A percentile compares a stretch with the other conserved stretches of the same genome.
phyloP scores from a whole-genome alignment of 2,113 vertebrate species.

The Apodemus speciosus region DNA sequence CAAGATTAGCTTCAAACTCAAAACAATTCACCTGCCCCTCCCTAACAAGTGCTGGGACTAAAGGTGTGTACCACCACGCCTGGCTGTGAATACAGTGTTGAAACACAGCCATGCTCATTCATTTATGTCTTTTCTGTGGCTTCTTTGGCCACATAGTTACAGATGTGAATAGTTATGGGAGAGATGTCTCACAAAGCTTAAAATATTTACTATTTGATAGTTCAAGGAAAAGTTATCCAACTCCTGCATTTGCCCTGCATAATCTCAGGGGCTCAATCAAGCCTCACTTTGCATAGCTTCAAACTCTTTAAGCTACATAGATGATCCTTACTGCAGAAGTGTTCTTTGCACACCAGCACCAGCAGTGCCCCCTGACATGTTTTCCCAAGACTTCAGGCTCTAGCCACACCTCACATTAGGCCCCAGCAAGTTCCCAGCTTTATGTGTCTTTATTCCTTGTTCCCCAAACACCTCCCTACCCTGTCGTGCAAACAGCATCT shows the following conservation, averaged over 20 bases:
- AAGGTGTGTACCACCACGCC: background rate
- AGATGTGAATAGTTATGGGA: background rate
- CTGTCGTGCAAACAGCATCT: conserved; percentile 23
- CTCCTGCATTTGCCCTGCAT: background rate
- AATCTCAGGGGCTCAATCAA: background rate
- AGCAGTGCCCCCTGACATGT: background rate
- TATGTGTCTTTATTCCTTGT: background rate
- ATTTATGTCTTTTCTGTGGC: background rate
- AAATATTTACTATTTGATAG: background rate
- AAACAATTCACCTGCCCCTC: background rate
- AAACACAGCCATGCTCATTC: background rate
- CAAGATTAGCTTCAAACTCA: background rate
- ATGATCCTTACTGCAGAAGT: background rate
- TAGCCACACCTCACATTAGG: background rate
- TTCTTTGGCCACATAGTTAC: background rate
- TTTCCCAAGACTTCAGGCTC: background rate
- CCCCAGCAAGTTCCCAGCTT: background rate
- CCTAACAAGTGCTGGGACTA: background rate
- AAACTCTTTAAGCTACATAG: background rate
- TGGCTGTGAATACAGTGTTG: background rate
- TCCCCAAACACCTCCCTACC: background rate
- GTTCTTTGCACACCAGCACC: background rate
- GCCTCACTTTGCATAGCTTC: background rate
- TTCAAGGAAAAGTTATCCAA: background rate
- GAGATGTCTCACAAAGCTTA: background rate